These are phyloP conservation scores for Pangasius larnaudii DNA, from an alignment of 2,797 vertebrate species.

Conservation along the genomic window DNA sequence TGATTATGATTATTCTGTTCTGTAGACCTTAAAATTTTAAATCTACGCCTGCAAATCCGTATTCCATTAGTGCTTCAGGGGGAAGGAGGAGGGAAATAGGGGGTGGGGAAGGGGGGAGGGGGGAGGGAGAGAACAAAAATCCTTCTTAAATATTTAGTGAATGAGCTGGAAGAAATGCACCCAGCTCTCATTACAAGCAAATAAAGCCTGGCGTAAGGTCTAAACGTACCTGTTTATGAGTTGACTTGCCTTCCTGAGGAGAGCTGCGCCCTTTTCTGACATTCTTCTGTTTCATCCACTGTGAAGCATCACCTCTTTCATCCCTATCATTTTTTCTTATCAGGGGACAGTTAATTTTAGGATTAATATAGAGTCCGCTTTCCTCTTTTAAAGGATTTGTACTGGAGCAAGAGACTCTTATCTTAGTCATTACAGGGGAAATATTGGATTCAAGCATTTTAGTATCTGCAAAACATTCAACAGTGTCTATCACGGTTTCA, in stretches of 20 bases:
- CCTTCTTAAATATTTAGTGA: constrained; percentile 64
- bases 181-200: constrained; percentile 64
- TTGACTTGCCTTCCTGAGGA: constrained; percentile 73
- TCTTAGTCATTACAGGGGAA: constrained; percentile 83
- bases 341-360: constrained; percentile 80
- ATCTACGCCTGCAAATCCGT: constrained; percentile 73
- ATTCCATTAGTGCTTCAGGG: constrained; percentile 72
- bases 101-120: neutral
- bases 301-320: constrained; percentile 65
- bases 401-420: constrained; percentile 81
- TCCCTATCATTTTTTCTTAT: constrained; percentile 78
- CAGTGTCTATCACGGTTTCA: constrained; percentile 79
- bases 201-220: constrained; percentile 56
- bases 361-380: constrained; percentile 77
- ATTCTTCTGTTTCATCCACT: constrained; percentile 76
- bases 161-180: constrained; percentile 56
- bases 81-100: constrained; percentile 33
- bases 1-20: constrained; percentile 82
- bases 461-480: constrained; percentile 79
- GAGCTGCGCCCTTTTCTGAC: constrained; percentile 78
- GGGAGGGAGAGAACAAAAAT: constrained; percentile 50
- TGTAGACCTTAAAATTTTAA: constrained; percentile 77
- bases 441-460: constrained; percentile 82
- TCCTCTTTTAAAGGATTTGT: constrained; percentile 86
- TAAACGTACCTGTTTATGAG: constrained; percentile 79